A percentile compares a stretch with the other conserved stretches of the same genome.
Conservation (phyloP, 2,797 vertebrate species). For the Podargus strigoides region DNA sequence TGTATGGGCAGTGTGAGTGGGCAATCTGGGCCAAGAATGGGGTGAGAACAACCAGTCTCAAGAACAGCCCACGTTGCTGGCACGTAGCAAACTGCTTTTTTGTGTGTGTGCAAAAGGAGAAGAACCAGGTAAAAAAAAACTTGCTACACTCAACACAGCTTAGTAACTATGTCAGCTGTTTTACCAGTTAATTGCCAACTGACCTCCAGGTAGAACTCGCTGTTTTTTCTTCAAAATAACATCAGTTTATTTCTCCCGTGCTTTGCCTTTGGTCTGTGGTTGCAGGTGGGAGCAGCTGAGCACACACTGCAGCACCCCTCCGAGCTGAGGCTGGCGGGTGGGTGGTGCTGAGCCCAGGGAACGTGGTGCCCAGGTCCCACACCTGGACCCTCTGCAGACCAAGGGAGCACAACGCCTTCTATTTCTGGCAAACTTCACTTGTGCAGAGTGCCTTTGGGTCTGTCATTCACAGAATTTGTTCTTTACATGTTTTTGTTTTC, state of each 20-base stretch:
- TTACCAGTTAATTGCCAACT: neutral
- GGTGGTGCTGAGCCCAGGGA: fast-evolving
- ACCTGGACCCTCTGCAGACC: fast-evolving
- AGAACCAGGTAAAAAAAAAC: neutral
- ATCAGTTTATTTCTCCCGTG: fast-evolving
- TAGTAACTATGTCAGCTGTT: neutral
- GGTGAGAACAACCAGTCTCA: fast-evolving
- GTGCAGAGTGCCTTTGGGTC: neutral
- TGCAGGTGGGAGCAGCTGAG: fast-evolving
- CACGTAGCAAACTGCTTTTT: no score
- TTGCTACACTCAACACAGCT: fast-evolving
- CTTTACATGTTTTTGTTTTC: neutral
- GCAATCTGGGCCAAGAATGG: fast-evolving
- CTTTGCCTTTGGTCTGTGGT: no score
- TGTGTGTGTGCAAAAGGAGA: neutral
- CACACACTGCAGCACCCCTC: fast-evolving
- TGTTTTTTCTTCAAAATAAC: neutral
- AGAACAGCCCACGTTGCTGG: no score
- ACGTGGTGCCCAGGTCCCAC: fast-evolving
- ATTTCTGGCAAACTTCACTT: neutral
- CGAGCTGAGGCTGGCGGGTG: fast-evolving
- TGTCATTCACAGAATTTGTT: no score
- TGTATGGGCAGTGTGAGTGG: fast-evolving
- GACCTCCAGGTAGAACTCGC: neutral
- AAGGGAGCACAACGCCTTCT: neutral